phyloP scores from a whole-genome alignment of 2,113 vertebrate species.

The Micromys minutus region DNA sequence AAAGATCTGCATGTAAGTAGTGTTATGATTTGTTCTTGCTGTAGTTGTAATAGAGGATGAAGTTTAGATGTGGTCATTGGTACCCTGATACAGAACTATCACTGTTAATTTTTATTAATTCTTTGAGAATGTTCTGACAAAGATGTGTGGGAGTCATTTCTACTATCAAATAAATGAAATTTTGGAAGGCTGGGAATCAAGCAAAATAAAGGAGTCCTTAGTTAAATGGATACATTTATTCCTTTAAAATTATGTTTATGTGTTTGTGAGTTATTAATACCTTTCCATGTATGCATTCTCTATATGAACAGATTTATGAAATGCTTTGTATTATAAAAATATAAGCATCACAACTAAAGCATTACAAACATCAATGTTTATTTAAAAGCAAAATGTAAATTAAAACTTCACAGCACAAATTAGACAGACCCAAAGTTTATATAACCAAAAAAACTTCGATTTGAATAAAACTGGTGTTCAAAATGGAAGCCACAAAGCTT shows the following conservation, averaged over 20 bases:
- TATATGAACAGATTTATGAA: slow-evolving; percentile 8
- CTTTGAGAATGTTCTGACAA: neutral
- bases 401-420: neutral
- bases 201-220: neutral
- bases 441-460: neutral
- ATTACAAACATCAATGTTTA: slow-evolving; percentile 23
- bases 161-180: neutral
- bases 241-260: neutral
- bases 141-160: neutral
- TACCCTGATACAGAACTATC: neutral
- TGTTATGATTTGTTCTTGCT: neutral
- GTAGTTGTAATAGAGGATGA: neutral
- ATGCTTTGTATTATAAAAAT: neutral
- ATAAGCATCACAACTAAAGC: neutral
- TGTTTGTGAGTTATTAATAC: neutral
- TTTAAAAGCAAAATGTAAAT: neutral
- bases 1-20: neutral
- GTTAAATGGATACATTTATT: neutral
- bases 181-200: neutral
- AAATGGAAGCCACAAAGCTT: neutral
- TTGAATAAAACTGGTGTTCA: neutral
- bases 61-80: neutral
- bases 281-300: neutral
- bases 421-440: neutral
- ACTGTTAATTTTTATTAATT: neutral